Evolutionary conservation across 2,113 vertebrate genomes (phyloP), one percentile per base, ranked within the genome.

Genomic region (Eretmochelys imbricata): DNA sequence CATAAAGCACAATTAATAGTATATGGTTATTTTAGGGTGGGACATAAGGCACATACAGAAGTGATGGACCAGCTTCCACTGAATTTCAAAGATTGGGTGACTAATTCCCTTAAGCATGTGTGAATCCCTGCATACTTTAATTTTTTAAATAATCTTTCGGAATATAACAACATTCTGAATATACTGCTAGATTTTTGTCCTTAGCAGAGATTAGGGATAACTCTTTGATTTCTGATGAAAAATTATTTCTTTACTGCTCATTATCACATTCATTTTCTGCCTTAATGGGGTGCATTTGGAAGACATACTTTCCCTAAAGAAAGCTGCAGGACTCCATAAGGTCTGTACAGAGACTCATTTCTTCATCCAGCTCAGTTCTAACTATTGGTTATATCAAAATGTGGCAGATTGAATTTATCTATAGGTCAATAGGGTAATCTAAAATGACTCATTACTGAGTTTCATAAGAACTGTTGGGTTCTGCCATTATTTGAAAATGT

Each of bases 391-490:
- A 80, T 91, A 97, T 96, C 53, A 97, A 91, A 91, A 48, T 92
- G 35, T 83, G 42, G 16, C 19, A 72, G 14, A 35, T 46, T 82
- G 3, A 49, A 91, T 9, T 10, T 87, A 83, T 72, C 29, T 65
- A 50, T 87, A 79, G 35, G 88, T 79, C 92, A 93, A 95, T 92
- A 96, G 95, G 91, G 96, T 93, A 93, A 79, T 91, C 54, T 95
- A 46, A 93, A 96, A 93, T 90, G 82, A 38, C 48, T 65, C 80
- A 93, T 97, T 93, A 96, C 50, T 25, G 89, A 86, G 87, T 17
- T 22, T 84, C 13, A 59, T 79, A 91, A 91, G 76, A 54, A 2
- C 69, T 38, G 69, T 35, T 62, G 59, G 12, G 9, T 72, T 10
- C 17, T 20, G 17, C n/a, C 20, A 38, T 80, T 81, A 95, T 93